Evolutionary conservation across 2,113 vertebrate species (phyloP).

Genomic region (Muntiacus reevesi): DNA sequence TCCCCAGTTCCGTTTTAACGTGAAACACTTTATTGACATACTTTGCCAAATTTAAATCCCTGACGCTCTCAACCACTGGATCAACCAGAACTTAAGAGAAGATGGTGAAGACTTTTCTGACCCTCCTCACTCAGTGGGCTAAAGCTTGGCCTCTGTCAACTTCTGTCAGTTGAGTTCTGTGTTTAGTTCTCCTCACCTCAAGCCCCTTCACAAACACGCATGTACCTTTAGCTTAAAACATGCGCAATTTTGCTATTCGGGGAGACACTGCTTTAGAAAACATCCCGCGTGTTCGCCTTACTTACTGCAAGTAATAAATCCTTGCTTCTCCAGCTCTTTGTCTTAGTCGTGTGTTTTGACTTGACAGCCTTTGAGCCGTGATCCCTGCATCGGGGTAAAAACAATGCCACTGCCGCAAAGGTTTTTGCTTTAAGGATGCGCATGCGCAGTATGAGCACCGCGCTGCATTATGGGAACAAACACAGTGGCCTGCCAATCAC

Average conservation of each 20-base stretch:
- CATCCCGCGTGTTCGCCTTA: not conserved
- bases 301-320: not conserved
- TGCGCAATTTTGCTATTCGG: not conserved
- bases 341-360: not conserved
- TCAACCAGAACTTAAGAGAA: not conserved
- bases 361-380: no score
- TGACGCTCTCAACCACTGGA: not conserved
- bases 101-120: not conserved
- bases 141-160: not conserved
- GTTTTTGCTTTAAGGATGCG: accelerated
- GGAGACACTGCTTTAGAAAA: not conserved
- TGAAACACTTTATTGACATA: not conserved
- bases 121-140: not conserved
- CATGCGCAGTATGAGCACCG: accelerated
- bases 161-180: not conserved
- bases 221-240: not conserved
- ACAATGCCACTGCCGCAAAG: accelerated
- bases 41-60: not conserved
- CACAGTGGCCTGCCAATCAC: accelerated
- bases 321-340: not conserved
- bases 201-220: not conserved
- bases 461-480: not conserved
- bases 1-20: not conserved
- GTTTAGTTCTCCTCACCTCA: not conserved
- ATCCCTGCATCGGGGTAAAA: not conserved